Evolutionary conservation across 2,113 vertebrate genomes (phyloP).

Genomic region (Siniperca knerii): DNA sequence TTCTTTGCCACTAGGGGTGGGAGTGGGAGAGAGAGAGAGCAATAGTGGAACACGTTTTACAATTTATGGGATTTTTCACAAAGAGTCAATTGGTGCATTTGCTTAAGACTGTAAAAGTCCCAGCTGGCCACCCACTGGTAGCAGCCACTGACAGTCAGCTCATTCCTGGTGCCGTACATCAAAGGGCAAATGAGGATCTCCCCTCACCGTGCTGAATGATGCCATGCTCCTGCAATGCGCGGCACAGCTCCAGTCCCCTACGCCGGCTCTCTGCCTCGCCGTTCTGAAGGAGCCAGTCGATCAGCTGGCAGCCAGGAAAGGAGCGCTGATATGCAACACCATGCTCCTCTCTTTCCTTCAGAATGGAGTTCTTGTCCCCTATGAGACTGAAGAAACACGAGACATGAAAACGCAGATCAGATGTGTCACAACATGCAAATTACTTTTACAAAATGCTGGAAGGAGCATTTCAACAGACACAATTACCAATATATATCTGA

Average conservation of each 20-base stretch:
- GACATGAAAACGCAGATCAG: not conserved
- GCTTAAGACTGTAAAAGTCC: slow-evolving; percentile 33
- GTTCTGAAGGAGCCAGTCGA: slow-evolving; percentile 90
- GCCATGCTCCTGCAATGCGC: slow-evolving; percentile 86
- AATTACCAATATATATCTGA: not conserved
- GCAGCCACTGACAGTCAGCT: slow-evolving; percentile 11
- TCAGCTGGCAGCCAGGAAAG: slow-evolving; percentile 87
- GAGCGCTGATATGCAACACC: slow-evolving; percentile 85
- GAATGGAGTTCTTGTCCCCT: slow-evolving; percentile 82
- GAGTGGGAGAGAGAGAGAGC: slow-evolving; percentile 3
- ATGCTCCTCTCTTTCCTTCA: slow-evolving; percentile 88
- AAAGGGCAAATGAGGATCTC: slow-evolving; percentile 26
- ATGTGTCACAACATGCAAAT: not conserved
- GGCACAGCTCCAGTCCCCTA: slow-evolving; percentile 86
- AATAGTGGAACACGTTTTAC: not conserved
- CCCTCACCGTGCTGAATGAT: slow-evolving; percentile 90
- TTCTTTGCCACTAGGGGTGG: slow-evolving; percentile 81
- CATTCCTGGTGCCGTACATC: slow-evolving; percentile 5
- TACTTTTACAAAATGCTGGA: not conserved
- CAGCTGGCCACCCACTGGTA: slow-evolving; percentile 12
- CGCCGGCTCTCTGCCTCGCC: slow-evolving; percentile 85
- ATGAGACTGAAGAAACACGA: slow-evolving; percentile 80
- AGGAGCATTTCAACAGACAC: not conserved
- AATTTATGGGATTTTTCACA: not conserved
- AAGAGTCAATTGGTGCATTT: slow-evolving; percentile 7